phyloP scores from a whole-genome alignment of 2,797 vertebrate species.

The Sus cebifrons region DNA sequence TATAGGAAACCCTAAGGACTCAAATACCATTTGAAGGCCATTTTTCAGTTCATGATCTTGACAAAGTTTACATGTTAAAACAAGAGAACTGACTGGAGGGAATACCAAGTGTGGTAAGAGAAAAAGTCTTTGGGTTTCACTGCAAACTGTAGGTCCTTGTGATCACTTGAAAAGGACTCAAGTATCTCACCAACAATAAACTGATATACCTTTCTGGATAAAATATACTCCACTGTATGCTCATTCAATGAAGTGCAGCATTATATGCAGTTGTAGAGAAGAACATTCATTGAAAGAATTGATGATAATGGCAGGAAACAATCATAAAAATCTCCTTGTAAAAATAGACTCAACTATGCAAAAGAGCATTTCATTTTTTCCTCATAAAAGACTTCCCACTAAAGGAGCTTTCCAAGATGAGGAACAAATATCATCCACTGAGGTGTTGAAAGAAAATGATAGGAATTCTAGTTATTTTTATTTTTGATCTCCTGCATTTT shows the following conservation, averaged over 20 bases:
- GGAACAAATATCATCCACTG: not conserved
- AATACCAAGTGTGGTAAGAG: not conserved
- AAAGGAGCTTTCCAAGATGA: not conserved
- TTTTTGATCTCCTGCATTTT: not conserved
- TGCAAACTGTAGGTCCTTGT: not conserved
- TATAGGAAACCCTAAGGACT: too few relatives aligned
- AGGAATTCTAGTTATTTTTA: not conserved
- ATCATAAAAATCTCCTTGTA: slow-evolving; percentile 19
- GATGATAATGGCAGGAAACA: not conserved
- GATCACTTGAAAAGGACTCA: not conserved
- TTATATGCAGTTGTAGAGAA: not conserved
- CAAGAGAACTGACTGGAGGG: not conserved
- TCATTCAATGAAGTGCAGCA: not conserved
- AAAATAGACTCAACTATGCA: not conserved
- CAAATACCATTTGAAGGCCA: not conserved
- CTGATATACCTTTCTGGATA: not conserved
- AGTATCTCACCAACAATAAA: not conserved
- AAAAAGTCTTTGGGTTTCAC: not conserved
- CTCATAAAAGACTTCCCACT: not conserved
- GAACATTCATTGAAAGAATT: not conserved
- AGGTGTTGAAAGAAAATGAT: not conserved
- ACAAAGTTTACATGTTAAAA: slow-evolving; percentile 19
- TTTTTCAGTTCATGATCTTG: slow-evolving; percentile 45
- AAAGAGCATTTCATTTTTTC: not conserved
- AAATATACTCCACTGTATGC: not conserved